A percentile compares a stretch with the other conserved stretches of the same genome.
phyloP scores from a whole-genome alignment of 2,113 vertebrate genomes.

The Ancistrus triradiatus region DNA sequence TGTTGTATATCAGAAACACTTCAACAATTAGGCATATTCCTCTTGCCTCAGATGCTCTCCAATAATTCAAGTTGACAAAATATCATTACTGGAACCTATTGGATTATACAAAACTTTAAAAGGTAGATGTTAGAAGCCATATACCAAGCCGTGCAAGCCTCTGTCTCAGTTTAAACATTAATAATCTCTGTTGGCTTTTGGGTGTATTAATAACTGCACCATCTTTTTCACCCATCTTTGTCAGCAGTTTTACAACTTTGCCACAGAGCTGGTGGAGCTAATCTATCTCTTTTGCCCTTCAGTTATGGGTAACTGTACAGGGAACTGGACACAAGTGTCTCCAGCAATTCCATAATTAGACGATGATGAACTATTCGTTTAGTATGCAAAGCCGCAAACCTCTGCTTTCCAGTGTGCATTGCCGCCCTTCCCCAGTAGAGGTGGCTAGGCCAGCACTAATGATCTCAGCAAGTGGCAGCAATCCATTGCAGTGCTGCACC shows the following conservation, averaged over 20 bases:
- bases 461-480: slow-evolving; percentile 77
- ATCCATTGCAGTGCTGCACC: slow-evolving; percentile 68
- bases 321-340: slow-evolving; percentile 69
- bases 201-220: slow-evolving; percentile 45
- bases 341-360: slow-evolving; percentile 75
- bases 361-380: slow-evolving; percentile 71
- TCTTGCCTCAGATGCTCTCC: too few species aligned
- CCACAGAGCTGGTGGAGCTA: slow-evolving; percentile 65
- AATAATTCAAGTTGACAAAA: too few species aligned
- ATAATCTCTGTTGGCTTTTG: slow-evolving; percentile 42
- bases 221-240: slow-evolving; percentile 53
- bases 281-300: slow-evolving; percentile 69
- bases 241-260: slow-evolving; percentile 66
- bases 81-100: too few species aligned
- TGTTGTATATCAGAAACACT: too few species aligned
- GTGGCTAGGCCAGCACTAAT: slow-evolving; percentile 67
- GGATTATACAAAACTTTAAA: slow-evolving; percentile 32
- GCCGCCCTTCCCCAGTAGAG: slow-evolving; percentile 58
- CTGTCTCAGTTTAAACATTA: slow-evolving; percentile 39
- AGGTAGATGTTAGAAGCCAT: neutral
- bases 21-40: too few species aligned
- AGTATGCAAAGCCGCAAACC: slow-evolving; percentile 75
- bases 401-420: slow-evolving; percentile 52
- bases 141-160: neutral
- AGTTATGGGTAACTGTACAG: slow-evolving; percentile 71